Percentiles rank a stretch among this genome's conserved stretches.
Conservation (phyloP, 1,140 invertebrate species). For the Calliopsis andreniformis region DNA sequence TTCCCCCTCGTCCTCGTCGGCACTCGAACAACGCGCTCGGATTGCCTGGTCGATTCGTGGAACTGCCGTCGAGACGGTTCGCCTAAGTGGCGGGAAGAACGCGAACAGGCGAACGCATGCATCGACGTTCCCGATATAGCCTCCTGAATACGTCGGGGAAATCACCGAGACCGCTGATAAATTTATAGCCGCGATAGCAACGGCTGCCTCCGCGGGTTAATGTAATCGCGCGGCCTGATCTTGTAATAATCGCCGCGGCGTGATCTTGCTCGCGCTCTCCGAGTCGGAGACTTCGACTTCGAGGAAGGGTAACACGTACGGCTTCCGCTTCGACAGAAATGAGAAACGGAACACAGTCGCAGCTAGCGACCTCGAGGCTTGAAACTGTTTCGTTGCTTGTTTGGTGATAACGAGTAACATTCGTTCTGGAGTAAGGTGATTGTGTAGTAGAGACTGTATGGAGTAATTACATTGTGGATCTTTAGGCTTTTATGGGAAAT, state of each 20-base stretch:
- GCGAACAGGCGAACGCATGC: conserved; percentile 13
- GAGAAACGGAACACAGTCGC: too few species aligned
- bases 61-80: conserved; percentile 13
- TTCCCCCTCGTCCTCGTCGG: conserved; percentile 17
- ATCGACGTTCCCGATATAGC: conserved; percentile 31
- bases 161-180: conserved; percentile 31
- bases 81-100: conserved; percentile 16
- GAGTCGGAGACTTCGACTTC: too few species aligned
- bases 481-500: too few species aligned
- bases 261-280: background rate
- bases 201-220: background rate
- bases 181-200: conserved; percentile 27
- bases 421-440: too few species aligned
- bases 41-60: conserved; percentile 47
- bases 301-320: too few species aligned
- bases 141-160: conserved; percentile 44
- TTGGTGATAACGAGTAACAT: too few species aligned
- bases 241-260: background rate
- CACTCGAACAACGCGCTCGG: conserved; percentile 25
- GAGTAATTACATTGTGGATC: too few species aligned
- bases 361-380: too few species aligned
- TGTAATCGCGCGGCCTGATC: conserved; percentile 13
- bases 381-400: too few species aligned
- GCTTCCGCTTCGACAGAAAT: too few species aligned
- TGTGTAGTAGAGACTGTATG: too few species aligned